Conservation (phyloP, 2,113 vertebrate species). For the Caretta caretta region DNA sequence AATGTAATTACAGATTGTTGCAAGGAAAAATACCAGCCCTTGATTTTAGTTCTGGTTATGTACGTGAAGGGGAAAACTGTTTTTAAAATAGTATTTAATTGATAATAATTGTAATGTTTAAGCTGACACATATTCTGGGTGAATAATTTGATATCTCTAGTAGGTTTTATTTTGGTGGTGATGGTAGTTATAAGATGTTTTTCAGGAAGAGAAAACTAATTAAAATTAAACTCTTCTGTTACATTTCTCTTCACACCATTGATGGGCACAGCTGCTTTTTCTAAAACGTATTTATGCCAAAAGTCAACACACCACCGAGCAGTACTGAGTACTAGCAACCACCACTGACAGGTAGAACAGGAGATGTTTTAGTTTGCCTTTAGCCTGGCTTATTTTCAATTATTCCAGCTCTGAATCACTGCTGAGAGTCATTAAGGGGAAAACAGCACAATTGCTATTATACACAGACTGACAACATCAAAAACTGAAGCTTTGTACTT, state of each 20-base stretch:
- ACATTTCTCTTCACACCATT: not conserved
- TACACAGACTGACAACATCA: not conserved
- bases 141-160: not conserved
- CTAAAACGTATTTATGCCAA: not conserved
- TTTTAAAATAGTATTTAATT: conserved; percentile 4
- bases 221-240: not conserved
- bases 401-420: not conserved
- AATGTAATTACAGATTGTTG: not conserved
- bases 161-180: not conserved
- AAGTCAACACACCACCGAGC: not conserved
- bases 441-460: not conserved
- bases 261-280: not conserved
- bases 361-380: not conserved
- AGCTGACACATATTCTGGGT: not conserved
- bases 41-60: not conserved
- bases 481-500: not conserved
- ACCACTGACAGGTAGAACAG: not conserved
- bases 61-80: not conserved
- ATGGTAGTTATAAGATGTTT: not conserved
- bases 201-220: not conserved
- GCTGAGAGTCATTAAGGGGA: not conserved
- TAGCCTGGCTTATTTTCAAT: not conserved
- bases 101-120: not conserved
- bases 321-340: not conserved
- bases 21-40: not conserved